Evolutionary conservation across 1,140 invertebrate genomes (phyloP).

Genomic region (Muscidifurax raptorellus): DNA sequence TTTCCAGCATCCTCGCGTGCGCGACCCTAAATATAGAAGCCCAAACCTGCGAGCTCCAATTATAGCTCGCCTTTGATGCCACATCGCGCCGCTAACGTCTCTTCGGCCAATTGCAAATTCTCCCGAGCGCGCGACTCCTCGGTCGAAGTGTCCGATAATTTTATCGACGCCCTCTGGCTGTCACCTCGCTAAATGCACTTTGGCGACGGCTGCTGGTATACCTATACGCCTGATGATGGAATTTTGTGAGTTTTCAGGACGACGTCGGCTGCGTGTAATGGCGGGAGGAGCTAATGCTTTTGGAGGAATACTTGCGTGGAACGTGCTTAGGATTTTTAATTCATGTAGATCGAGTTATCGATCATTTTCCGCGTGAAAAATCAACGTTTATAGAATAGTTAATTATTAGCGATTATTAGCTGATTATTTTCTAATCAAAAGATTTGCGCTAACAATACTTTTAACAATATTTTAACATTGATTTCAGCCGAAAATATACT

Average conservation of each 20-base stretch:
- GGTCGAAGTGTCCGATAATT: conserved; percentile 62
- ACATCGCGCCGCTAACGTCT: conserved; percentile 59
- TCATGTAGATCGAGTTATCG: too few species aligned
- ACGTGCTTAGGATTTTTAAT: not conserved
- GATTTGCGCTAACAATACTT: too few species aligned
- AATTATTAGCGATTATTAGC: too few species aligned
- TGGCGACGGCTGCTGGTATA: not conserved
- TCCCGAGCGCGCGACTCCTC: not conserved
- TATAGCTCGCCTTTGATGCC: conserved; percentile 72
- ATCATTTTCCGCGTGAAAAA: too few species aligned
- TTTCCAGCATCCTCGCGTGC: conserved; percentile 37
- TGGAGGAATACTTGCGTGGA: not conserved
- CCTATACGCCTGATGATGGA: not conserved
- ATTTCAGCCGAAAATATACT: too few species aligned
- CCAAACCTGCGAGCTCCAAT: conserved; percentile 70
- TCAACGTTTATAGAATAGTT: too few species aligned
- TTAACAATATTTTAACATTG: too few species aligned
- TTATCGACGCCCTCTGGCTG: conserved; percentile 58
- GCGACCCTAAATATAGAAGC: conserved; percentile 69
- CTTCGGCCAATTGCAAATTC: conserved; percentile 6
- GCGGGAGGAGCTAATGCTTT: conserved; percentile 16
- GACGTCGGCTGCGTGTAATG: not conserved
- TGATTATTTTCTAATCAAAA: too few species aligned
- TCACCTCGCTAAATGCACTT: conserved; percentile 35
- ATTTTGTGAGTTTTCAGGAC: not conserved